A percentile compares a stretch with the other conserved stretches of the same genome.
Evolutionary conservation across 2,797 vertebrate species (phyloP).

Genomic region (Sphenodon punctatus): DNA sequence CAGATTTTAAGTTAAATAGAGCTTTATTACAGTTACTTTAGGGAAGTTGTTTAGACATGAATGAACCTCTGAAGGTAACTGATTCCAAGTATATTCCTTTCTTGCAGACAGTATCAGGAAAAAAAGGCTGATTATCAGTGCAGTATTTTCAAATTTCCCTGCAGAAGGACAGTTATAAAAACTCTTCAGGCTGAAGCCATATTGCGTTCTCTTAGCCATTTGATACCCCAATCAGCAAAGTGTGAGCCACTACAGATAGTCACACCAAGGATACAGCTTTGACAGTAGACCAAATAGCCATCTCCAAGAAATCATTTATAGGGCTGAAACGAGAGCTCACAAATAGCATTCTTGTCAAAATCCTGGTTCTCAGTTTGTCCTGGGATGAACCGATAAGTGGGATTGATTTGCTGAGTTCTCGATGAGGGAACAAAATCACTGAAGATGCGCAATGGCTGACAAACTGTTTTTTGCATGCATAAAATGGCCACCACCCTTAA

Average conservation of each 20-base stretch:
- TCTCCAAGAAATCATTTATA: not conserved
- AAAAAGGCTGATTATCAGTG: not conserved
- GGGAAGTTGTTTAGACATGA: conserved; percentile 37
- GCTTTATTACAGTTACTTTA: conserved; percentile 14
- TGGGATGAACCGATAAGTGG: too few species aligned
- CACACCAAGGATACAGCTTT: not conserved
- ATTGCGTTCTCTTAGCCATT: not conserved
- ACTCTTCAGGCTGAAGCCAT: not conserved
- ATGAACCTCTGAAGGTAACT: not conserved
- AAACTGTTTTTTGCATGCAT: too few species aligned
- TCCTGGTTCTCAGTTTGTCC: too few species aligned
- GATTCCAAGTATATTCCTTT: not conserved
- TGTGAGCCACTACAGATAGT: not conserved
- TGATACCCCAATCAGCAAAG: not conserved
- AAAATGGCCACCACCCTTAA: too few species aligned
- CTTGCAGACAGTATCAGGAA: not conserved
- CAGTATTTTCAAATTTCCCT: fast-evolving
- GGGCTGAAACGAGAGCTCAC: too few species aligned
- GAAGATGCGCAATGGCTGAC: too few species aligned
- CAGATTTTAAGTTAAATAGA: conserved; percentile 12
- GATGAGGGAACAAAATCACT: too few species aligned
- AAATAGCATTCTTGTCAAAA: too few species aligned
- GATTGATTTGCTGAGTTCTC: too few species aligned
- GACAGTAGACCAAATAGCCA: fast-evolving
- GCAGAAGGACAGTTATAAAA: not conserved